These are phyloP conservation scores for Greenwoodochromis staneri DNA, from an alignment of 2,113 vertebrate genomes.

Conservation along the genomic window DNA sequence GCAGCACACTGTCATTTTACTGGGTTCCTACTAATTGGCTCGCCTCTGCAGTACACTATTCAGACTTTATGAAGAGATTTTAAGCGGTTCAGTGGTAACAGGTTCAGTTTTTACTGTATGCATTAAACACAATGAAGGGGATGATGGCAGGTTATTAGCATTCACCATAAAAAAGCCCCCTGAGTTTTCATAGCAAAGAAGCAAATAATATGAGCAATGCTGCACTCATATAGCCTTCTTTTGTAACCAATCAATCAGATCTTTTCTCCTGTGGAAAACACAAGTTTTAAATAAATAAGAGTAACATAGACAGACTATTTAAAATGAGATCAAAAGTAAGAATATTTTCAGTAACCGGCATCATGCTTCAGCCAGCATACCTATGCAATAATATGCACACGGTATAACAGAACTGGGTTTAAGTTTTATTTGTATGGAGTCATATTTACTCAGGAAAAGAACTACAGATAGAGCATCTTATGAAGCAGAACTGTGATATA, in stretches of 20 bases:
- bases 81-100: neutral
- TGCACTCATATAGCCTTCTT: neutral
- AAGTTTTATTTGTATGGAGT: neutral
- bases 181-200: neutral
- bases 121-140: neutral
- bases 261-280: neutral
- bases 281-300: neutral
- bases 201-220: neutral
- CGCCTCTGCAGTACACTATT: neutral
- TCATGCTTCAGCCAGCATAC: neutral
- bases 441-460: neutral
- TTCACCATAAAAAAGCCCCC: neutral
- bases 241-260: neutral
- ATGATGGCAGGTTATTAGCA: neutral
- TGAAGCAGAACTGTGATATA: neutral
- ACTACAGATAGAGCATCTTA: neutral
- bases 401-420: neutral
- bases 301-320: neutral
- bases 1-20: constrained; percentile 11
- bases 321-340: neutral
- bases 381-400: neutral
- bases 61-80: neutral
- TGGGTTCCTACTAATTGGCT: constrained; percentile 23
- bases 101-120: neutral
- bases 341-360: neutral